Conservation (phyloP, 2,113 vertebrate genomes). For the Laticauda colubrina region DNA sequence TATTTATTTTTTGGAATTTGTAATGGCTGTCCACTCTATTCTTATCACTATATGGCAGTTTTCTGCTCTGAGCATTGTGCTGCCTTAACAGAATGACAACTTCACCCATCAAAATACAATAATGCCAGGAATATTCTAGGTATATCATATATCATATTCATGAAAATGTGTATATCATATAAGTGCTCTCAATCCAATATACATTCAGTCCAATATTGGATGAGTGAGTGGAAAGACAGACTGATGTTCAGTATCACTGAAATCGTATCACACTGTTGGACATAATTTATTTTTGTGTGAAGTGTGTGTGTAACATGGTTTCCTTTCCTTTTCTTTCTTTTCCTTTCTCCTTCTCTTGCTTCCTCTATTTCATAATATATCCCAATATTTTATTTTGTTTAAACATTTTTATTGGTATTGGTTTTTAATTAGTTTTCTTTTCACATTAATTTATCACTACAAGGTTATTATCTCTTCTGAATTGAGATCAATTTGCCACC, state of each 20-base stretch:
- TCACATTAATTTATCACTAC: slow-evolving; percentile 36
- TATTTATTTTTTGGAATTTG: background rate
- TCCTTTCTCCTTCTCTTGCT: background rate
- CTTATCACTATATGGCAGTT: background rate
- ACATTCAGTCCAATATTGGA: background rate
- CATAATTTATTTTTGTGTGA: background rate
- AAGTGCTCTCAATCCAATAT: background rate
- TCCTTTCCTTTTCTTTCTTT: background rate
- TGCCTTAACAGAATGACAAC: background rate
- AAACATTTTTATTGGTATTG: background rate
- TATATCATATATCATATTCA: background rate
- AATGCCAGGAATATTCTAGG: background rate
- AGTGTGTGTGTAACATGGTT: background rate
- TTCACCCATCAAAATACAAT: background rate
- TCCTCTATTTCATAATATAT: background rate
- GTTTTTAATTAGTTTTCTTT: slow-evolving; percentile 22
- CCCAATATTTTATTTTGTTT: background rate
- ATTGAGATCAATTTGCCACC: slow-evolving; percentile 74
- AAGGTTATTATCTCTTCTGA: slow-evolving; percentile 70
- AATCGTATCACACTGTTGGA: background rate
- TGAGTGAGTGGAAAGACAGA: background rate
- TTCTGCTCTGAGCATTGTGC: background rate
- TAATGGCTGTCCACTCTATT: background rate
- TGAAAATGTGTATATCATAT: background rate
- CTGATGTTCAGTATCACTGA: background rate